Conservation (phyloP, 2,888 invertebrate species). For the Argyra leucocephala region DNA sequence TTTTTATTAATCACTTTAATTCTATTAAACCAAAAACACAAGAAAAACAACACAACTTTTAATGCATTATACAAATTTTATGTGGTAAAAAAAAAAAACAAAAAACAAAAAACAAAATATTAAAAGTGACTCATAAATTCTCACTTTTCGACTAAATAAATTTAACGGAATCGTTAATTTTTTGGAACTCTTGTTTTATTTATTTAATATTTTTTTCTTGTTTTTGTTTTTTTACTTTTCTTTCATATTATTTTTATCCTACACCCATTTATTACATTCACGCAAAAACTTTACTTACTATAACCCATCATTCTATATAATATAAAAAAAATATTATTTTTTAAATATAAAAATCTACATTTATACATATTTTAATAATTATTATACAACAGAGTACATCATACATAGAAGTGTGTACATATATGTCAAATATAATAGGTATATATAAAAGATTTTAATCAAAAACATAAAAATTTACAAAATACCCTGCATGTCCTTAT, state of each 20-base stretch:
- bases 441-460: too few relatives aligned
- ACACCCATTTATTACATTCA: not conserved
- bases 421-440: too few relatives aligned
- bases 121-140: not conserved
- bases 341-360: too few relatives aligned
- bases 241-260: not conserved
- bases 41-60: not conserved
- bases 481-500: too few relatives aligned
- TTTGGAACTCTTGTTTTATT: too few relatives aligned
- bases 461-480: too few relatives aligned
- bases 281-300: not conserved
- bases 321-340: too few relatives aligned
- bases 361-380: too few relatives aligned
- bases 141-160: not conserved
- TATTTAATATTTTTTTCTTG: not conserved
- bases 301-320: not conserved
- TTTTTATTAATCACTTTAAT: conserved; percentile 6
- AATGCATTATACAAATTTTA: not conserved
- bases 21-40: not conserved
- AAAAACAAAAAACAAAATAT: too few relatives aligned
- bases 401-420: too few relatives aligned
- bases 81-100: not conserved
- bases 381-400: too few relatives aligned
- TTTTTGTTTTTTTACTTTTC: not conserved
- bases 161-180: too few relatives aligned